Conservation (phyloP, 2,113 vertebrate species). For the Leptobrachium ailaonicum region DNA sequence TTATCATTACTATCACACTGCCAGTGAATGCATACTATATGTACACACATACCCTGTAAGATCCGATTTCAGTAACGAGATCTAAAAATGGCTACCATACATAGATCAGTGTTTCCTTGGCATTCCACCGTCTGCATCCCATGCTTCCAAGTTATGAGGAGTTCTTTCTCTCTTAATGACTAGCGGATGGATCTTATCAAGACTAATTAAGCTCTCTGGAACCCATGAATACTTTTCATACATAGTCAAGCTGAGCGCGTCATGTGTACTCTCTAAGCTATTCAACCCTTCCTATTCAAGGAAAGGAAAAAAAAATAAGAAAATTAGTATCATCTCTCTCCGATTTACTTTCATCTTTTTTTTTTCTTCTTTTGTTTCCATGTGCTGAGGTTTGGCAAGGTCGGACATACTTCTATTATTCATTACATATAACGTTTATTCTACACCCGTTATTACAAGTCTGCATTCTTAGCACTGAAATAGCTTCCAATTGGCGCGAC, state of each 20-base stretch:
- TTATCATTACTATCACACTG: no score
- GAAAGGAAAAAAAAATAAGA: constrained; percentile 8
- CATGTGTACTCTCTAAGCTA: constrained; percentile 62
- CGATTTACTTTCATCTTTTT: constrained; percentile 50
- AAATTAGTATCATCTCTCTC: constrained; percentile 53
- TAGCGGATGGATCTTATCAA: constrained; percentile 68
- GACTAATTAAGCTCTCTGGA: constrained; percentile 69
- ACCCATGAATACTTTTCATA: constrained; percentile 69
- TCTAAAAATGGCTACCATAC: background rate
- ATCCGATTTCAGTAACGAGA: no score
- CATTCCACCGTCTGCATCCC: constrained; percentile 14
- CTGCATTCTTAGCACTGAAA: constrained; percentile 51
- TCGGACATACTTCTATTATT: constrained; percentile 36
- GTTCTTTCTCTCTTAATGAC: constrained; percentile 58
- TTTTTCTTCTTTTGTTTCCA: constrained; percentile 41
- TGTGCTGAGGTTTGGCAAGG: constrained; percentile 29
- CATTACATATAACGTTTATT: constrained; percentile 48
- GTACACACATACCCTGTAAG: no score
- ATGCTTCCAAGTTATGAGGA: constrained; percentile 48
- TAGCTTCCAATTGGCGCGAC: constrained; percentile 54
- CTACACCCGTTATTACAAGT: constrained; percentile 15
- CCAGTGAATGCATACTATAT: no score
- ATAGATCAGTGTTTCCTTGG: constrained; percentile 14
- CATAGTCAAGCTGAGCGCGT: constrained; percentile 68
- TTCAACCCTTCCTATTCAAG: constrained; percentile 18